Base-by-base conservation (phyloP, 2,888 invertebrate species). In the Onchidella celtica region DNA sequence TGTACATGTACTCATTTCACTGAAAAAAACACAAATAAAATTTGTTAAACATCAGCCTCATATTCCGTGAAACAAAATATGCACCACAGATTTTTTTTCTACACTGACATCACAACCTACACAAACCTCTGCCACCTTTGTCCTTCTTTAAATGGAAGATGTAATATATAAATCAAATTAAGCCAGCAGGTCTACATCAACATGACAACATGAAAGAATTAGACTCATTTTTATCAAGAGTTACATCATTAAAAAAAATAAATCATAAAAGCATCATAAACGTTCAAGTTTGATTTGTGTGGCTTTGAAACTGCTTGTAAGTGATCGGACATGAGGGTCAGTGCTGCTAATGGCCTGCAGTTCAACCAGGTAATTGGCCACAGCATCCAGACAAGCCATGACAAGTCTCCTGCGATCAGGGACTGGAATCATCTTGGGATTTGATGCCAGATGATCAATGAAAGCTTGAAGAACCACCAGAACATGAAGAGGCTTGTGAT, bases 401-500 rank as follows among this genome's bases (percentile, higher is more conserved):
- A 95, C 95, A 82, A 96, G 95, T 86, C 95, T 95, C 85, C 95
- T 63, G 29, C 73, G 73, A 38, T 79, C 79, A 21, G 63, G 29
- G 0, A 27, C 32, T 27, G 73, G 79, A 57, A 73, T 95, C 34
- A 94, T 93, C 85, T 95, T 94, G 47, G 96, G 95, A 89, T 95
- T 95, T 79, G 95, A 95, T 72, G 96, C 95, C 88, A 97, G 95
- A 69, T 95, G 94, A 85, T 95, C 95, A 84, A 97, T 95, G 88
- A 98, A 94, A 86, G 95, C 95, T 81, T 96, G 95, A 34, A 97
- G 95, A 3, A 96, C 96, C 92, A 95, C 95, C 86, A 97, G 95
- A 85, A 97, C 95, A 94, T 98, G 97, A 92, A 96, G 96, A 93
- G 97, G 97, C 91, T 97, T 96, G 78, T 97, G 96, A 93, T 96